phyloP scores from a whole-genome alignment of 2,113 vertebrate species.

The Tenrec ecaudatus region DNA sequence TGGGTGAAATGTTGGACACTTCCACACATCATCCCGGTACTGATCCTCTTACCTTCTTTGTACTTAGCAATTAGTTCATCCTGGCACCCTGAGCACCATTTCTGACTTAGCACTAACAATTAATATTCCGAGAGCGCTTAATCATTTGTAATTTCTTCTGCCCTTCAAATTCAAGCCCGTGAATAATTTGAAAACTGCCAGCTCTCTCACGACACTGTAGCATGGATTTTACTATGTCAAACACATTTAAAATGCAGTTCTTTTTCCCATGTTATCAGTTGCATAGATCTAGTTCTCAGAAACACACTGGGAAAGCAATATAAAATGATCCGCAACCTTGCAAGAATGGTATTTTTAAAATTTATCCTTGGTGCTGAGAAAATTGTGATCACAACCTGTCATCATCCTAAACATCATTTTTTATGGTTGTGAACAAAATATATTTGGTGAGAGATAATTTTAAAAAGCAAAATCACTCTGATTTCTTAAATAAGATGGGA shows the following conservation, averaged over 20 bases:
- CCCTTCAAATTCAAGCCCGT: not conserved
- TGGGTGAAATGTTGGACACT: not conserved
- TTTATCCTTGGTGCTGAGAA: conserved; percentile 69
- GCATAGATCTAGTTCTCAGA: conserved; percentile 42
- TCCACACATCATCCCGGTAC: not conserved
- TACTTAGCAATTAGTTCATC: not conserved
- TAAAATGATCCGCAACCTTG: conserved; percentile 66
- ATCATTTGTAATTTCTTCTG: not conserved
- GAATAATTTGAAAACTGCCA: too few species aligned
- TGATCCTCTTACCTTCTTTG: not conserved
- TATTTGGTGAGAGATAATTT: conserved; percentile 73
- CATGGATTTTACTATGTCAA: conserved; percentile 25
- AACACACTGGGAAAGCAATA: conserved; percentile 56
- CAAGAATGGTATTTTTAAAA: conserved; percentile 71
- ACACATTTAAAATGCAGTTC: conserved; percentile 26
- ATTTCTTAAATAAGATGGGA: conserved; percentile 64
- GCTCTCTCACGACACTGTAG: too few species aligned
- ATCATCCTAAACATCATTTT: conserved; percentile 72
- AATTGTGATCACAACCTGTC: conserved; percentile 79
- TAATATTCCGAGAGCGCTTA: not conserved
- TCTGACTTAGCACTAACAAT: not conserved
- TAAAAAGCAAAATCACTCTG: conserved; percentile 65
- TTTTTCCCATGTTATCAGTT: conserved; percentile 35
- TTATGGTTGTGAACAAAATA: conserved; percentile 73
- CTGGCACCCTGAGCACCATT: not conserved